Percentiles rank a stretch among this genome's conserved stretches.
Conservation (phyloP, 2,888 invertebrate genomes). For the Amiota communis region DNA sequence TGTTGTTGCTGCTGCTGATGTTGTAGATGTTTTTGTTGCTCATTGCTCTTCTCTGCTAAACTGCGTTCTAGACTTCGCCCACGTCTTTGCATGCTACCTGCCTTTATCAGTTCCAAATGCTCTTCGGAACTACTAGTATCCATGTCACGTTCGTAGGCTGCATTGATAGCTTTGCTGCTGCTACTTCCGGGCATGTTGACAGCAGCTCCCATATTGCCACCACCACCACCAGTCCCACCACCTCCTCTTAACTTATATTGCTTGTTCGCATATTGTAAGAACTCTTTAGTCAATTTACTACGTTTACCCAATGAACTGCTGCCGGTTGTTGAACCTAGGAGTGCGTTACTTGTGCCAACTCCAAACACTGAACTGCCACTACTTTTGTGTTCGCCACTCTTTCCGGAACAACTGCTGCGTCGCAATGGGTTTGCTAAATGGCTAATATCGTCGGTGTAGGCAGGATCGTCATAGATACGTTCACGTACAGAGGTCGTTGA, state of each 20-base stretch:
- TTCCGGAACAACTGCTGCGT: conserved; percentile 58
- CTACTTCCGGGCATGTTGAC: conserved; percentile 17
- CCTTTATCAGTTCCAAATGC: conserved; percentile 47
- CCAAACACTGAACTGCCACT: neutral
- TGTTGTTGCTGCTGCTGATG: neutral
- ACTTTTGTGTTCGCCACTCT: conserved; percentile 37
- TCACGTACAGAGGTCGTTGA: conserved; percentile 70
- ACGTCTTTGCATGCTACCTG: conserved; percentile 53
- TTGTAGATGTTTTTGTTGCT: neutral
- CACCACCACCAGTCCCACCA: conserved; percentile 24
- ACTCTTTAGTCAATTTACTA: conserved; percentile 64
- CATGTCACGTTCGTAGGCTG: conserved; percentile 48
- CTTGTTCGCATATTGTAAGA: conserved; percentile 59
- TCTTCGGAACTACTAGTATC: conserved; percentile 62
- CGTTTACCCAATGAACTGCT: conserved; percentile 64
- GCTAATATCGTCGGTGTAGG: conserved; percentile 73
- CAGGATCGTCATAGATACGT: conserved; percentile 72
- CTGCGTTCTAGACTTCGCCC: conserved; percentile 70
- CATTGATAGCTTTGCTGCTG: conserved; percentile 17
- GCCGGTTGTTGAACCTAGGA: conserved; percentile 34
- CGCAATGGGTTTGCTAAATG: conserved; percentile 72
- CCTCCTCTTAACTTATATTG: conserved; percentile 48
- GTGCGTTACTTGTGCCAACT: conserved; percentile 8
- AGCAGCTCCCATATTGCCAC: neutral
- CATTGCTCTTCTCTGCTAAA: conserved; percentile 51